Evolutionary conservation across 2,888 invertebrate genomes (phyloP).

Genomic region (Sarcophaga variegata): DNA sequence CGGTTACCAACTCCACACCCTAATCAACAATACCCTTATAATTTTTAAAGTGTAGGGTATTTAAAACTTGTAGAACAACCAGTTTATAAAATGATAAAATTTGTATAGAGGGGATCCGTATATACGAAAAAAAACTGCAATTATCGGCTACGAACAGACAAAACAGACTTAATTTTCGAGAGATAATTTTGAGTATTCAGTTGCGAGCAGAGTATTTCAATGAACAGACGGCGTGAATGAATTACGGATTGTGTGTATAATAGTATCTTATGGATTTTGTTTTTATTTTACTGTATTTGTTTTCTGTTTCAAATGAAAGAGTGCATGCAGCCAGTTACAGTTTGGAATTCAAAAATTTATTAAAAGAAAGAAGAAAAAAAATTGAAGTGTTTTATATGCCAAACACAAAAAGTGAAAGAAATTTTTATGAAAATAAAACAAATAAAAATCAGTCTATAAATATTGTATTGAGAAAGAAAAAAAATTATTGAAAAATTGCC

Average conservation of each 20-base stretch:
- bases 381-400: conserved; percentile 34
- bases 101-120: conserved; percentile 50
- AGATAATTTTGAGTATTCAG: conserved; percentile 57
- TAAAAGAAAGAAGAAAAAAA: neutral
- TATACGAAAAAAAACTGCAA: conserved; percentile 58
- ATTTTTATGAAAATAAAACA: conserved; percentile 37
- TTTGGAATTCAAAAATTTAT: neutral
- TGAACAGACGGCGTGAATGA: conserved; percentile 50
- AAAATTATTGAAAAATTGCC: conserved; percentile 46
- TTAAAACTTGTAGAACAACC: conserved; percentile 62
- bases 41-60: neutral
- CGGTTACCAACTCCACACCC: too few species aligned
- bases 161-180: conserved; percentile 21
- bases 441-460: neutral
- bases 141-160: conserved; percentile 44
- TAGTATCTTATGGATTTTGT: too few species aligned
- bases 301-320: too few species aligned
- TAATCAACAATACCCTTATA: neutral
- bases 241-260: conserved; percentile 36
- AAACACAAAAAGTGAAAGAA: conserved; percentile 55
- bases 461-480: neutral
- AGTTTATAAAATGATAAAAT: conserved; percentile 40
- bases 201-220: conserved; percentile 56
- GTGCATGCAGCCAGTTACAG: too few species aligned
- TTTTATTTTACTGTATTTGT: too few species aligned